phyloP scores from a whole-genome alignment of 2,888 invertebrate species.

The Thera obeliscata region DNA sequence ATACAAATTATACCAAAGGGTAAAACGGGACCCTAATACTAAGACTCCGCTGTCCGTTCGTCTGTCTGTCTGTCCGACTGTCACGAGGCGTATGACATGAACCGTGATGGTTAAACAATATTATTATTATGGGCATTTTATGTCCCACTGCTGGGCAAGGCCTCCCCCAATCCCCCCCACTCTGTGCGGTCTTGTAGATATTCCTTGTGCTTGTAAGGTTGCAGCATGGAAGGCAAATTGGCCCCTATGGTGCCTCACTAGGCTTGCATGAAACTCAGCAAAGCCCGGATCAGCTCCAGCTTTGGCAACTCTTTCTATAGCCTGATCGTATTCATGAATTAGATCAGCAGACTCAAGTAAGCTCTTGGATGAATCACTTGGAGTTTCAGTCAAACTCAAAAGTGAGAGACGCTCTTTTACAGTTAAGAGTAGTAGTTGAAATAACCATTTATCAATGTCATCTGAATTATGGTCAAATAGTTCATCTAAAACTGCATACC shows the following conservation, averaged over 20 bases:
- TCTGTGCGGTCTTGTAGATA: no score
- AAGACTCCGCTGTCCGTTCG: no score
- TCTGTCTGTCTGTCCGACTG: no score
- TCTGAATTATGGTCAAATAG: constrained; percentile 80
- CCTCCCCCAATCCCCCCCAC: no score
- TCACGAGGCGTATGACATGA: no score
- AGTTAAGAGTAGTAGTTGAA: constrained; percentile 87
- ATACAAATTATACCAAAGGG: no score
- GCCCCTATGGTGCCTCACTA: constrained; percentile 85
- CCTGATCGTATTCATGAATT: constrained; percentile 91
- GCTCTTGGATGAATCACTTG: constrained; percentile 70
- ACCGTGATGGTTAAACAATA: no score
- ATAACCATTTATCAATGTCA: constrained; percentile 84
- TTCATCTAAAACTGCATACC: constrained; percentile 87
- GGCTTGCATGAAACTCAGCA: constrained; percentile 88
- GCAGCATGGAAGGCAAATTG: constrained; percentile 91
- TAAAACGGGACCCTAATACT: no score
- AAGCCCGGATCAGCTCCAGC: constrained; percentile 65
- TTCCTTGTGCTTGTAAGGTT: constrained; percentile 68
- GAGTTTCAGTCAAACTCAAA: constrained; percentile 82
- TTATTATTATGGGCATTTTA: no score
- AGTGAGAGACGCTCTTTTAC: constrained; percentile 86
- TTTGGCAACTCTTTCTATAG: constrained; percentile 66
- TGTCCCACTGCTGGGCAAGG: no score
- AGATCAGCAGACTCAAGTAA: constrained; percentile 82